A percentile compares a stretch with the other conserved stretches of the same genome.
Evolutionary conservation across 2,888 invertebrate species (phyloP).

Genomic region (Tetragonisca angustula): DNA sequence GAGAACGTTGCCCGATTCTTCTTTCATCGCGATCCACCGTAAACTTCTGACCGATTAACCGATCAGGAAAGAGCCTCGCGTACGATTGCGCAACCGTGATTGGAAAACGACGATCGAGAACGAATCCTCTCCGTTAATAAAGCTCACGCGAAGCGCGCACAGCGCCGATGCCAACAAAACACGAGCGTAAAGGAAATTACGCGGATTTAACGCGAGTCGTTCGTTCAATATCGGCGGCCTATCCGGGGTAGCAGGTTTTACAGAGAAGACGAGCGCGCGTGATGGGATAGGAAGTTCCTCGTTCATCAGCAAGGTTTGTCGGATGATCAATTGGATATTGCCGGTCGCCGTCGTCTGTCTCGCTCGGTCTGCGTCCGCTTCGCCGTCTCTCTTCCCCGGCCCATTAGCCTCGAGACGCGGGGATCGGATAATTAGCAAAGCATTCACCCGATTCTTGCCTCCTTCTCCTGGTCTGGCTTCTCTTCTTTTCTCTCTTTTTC

Average conservation of each 20-base stretch:
- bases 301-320: conserved; percentile 76
- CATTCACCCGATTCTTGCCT: conserved; percentile 75
- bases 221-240: conserved; percentile 29
- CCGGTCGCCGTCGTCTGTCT: conserved; percentile 53
- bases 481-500: conserved; percentile 41
- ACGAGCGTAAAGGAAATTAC: conserved; percentile 10
- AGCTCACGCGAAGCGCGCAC: background rate
- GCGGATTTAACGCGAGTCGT: conserved; percentile 15
- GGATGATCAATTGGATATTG: conserved; percentile 79
- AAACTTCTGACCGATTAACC: background rate
- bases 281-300: conserved; percentile 73
- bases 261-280: conserved; percentile 34
- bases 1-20: background rate
- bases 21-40: background rate
- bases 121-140: background rate
- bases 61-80: background rate
- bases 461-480: conserved; percentile 47
- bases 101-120: background rate
- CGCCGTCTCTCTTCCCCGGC: conserved; percentile 59
- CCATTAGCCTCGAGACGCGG: conserved; percentile 77
- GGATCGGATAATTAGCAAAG: conserved; percentile 81
- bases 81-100: background rate
- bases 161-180: background rate
- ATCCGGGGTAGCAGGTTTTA: conserved; percentile 54
- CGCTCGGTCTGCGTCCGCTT: conserved; percentile 20